Base-by-base conservation (phyloP, 1,140 invertebrate genomes). In the Nymphalis io region DNA sequence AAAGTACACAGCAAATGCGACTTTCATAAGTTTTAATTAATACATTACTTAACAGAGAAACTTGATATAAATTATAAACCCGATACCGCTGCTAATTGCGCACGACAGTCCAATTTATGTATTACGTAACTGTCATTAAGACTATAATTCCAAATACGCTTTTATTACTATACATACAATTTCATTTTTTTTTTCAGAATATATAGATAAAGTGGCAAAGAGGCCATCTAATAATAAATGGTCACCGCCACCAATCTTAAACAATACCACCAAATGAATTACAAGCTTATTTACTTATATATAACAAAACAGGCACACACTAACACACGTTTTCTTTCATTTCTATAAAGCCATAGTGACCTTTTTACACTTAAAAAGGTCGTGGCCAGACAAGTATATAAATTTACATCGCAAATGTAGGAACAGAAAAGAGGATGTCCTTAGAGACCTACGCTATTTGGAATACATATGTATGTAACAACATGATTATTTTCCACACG, bases 41-140 rank as follows among this genome's bases (percentile, higher is more conserved):
- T 62, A 69, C 67, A 69, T 62, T 57, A 60, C 39, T 69, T 61
- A 68, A 68, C 60, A 42, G 42, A 38, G 67, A 58, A 69, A 69
- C 67, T 58, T 51, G 67, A 57, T 62, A 62, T 39, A 60, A 57
- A 62, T 40, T 40, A 48, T 61, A 48, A 46, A 65, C 55, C 16
- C 23, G 46, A 65, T 33, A 65, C 33, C 66, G 40, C 39, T 46
- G 15, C 51, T 69, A 69, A 69, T 69, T 62, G 61, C 18, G 18
- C 46, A 42, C 33, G 60, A 27, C 51, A 69, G n/a, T 18, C 39
- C 33, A 69, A 48, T 55, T 33, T 65, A 64, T 27, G n/a, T 58
- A 21, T 69, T 63, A 69, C 67, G 67, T 69, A 60, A 69, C 58
- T 62, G 23, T 40, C 16, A 57, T 69, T 62, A 48, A 62, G 51